phyloP scores from a whole-genome alignment of 2,797 vertebrate species.

The Phoebastria nigripes region DNA sequence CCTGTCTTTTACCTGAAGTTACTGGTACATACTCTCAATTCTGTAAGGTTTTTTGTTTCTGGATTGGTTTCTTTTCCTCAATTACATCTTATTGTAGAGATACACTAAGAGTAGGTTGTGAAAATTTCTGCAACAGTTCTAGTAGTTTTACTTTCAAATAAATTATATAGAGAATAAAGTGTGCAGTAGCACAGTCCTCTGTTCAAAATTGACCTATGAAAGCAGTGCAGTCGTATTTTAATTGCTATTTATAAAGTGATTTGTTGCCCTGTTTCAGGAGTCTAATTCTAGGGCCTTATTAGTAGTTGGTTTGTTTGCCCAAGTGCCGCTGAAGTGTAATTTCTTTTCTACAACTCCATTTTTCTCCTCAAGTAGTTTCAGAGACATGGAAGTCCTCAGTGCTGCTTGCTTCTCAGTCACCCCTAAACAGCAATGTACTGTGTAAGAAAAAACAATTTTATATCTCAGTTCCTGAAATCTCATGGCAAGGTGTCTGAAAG shows the following conservation, averaged over 20 bases:
- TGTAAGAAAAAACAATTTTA: not conserved
- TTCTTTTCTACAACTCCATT: not conserved
- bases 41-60: not conserved
- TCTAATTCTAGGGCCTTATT: not conserved
- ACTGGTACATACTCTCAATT: not conserved
- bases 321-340: not conserved
- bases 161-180: not conserved
- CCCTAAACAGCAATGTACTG: not conserved
- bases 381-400: not conserved
- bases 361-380: not conserved
- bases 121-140: not conserved
- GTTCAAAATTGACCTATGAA: not conserved
- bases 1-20: not conserved
- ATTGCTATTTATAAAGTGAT: not conserved
- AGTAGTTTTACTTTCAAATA: not conserved
- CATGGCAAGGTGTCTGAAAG: not conserved
- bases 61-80: not conserved
- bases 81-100: not conserved
- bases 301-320: not conserved
- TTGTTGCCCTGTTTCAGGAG: not conserved
- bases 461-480: not conserved
- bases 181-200: not conserved
- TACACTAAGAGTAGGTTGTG: not conserved
- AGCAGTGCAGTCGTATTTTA: not conserved
- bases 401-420: not conserved